These are phyloP conservation scores for Conus betulinus DNA, from an alignment of 1,140 invertebrate genomes.

Conservation along the genomic window DNA sequence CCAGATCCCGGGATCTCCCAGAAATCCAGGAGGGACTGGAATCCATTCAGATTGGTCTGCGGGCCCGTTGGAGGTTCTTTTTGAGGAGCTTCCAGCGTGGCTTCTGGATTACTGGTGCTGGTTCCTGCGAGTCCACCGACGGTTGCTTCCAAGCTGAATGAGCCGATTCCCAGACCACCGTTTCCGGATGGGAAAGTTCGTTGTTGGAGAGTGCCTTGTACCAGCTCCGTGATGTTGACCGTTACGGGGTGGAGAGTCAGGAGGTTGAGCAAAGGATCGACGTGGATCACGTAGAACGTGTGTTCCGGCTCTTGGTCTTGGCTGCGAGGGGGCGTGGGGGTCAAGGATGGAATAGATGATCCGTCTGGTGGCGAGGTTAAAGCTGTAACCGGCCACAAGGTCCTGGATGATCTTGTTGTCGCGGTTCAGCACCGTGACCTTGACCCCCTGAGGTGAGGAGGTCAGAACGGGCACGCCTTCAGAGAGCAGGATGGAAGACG, in stretches of 20 bases:
- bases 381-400: background rate
- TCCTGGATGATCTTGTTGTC: background rate
- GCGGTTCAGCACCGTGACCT: background rate
- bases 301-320: no score
- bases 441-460: background rate
- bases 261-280: background rate
- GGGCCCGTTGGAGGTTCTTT: no score
- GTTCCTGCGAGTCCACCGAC: no score
- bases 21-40: background rate
- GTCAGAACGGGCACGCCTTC: background rate
- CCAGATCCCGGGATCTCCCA: background rate
- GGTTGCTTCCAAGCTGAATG: no score
- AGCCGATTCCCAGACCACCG: no score
- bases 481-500: no score
- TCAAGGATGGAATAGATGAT: background rate
- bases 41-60: no score
- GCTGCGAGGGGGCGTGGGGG: background rate
- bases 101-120: no score
- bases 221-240: background rate
- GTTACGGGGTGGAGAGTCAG: background rate
- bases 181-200: no score
- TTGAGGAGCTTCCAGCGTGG: no score
- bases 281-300: background rate
- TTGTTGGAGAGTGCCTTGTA: no score
- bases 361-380: background rate